Base-by-base conservation (phyloP, 2,888 invertebrate species). In the Morpho deidamia region DNA sequence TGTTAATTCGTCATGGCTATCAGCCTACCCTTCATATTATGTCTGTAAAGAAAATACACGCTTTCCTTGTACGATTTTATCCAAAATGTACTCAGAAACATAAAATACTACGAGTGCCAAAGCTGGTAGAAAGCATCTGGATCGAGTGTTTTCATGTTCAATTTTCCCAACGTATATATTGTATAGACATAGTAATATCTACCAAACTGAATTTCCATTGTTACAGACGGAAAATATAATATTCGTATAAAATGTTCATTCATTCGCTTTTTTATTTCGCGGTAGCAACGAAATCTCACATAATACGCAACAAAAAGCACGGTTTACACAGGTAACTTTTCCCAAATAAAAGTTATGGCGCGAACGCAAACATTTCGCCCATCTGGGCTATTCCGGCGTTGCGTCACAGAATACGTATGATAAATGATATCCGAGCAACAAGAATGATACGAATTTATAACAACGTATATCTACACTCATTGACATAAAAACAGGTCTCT, bases 371-470 rank as follows among this genome's bases (percentile, higher is more conserved):
- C 48, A 55, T 59, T 59, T 46, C 46, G 54, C 43, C 46, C 46
- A 56, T 56, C 52, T 56, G 56, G 44, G 33, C 49, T 49, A 52
- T 49, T 49, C 41, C 14, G 35, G 42, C 35, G 49, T 38, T 41
- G 42, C 49, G 52, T 52, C 48, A 53, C 49, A 49, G 45, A 63
- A 52, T 46, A 58, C 60, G 57, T 51, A 68, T 70, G 73, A 72
- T 68, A 69, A 69, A 72, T 72, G 69, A 66, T 62, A 55, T 49
- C 51, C 55, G 60, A 38, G 37, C 53, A 65, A 61, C 58, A 62
- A 64, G 70, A 66, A 70, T 68, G 64, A 56, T 45, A 51, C 51
- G 61, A 64, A 70, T 69, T 63, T 66, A 64, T 65, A 66, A 68
- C 70, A 69, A 44, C 14, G 11, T 14, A 38, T n/a, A 23, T 43